phyloP scores from a whole-genome alignment of 2,888 invertebrate species.

The Oscheius onirici region DNA sequence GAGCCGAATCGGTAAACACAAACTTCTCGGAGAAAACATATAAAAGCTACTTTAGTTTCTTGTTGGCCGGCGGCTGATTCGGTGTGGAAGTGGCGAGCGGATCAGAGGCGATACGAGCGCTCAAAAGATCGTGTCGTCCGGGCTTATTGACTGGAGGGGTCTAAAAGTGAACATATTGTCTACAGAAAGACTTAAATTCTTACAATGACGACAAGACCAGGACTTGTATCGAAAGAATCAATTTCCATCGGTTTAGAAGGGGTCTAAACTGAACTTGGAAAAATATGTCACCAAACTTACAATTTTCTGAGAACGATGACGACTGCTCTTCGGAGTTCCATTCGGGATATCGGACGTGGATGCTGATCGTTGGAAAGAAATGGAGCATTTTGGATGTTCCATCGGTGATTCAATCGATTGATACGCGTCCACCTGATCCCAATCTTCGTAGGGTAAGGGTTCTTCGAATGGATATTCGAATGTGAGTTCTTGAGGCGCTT shows the following conservation, averaged over 20 bases:
- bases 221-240: constrained; percentile 10
- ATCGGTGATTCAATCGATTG: too few species aligned
- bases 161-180: too few species aligned
- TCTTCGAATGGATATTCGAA: too few species aligned
- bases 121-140: too few species aligned
- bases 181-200: background rate
- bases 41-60: constrained; percentile 8
- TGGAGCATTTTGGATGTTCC: too few species aligned
- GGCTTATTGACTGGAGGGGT: too few species aligned
- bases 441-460: too few species aligned
- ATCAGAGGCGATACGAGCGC: background rate
- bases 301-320: background rate
- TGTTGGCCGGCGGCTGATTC: constrained; percentile 20
- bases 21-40: background rate
- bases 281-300: background rate
- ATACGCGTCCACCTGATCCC: too few species aligned
- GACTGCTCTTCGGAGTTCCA: background rate
- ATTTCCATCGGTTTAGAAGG: background rate
- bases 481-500: too few species aligned
- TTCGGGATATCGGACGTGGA: background rate
- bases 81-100: constrained; percentile 25
- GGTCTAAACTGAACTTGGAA: background rate
- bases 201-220: background rate
- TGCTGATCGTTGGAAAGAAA: too few species aligned
- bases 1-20: constrained; percentile 24